Conservation (phyloP, 2,888 invertebrate genomes). For the Hydriomena furcata region DNA sequence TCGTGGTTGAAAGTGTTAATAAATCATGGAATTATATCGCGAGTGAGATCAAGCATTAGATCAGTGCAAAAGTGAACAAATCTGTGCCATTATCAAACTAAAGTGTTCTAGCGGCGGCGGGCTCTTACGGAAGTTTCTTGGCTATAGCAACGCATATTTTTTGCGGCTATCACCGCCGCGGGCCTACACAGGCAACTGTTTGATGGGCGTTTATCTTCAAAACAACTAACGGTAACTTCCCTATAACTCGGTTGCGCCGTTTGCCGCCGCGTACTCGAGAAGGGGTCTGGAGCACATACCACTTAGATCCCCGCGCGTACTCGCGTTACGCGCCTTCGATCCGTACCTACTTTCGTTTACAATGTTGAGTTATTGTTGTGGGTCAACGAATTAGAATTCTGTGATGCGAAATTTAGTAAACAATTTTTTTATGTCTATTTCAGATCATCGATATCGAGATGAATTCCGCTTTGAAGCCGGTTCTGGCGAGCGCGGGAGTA, state of each 20-base stretch:
- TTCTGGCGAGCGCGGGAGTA: constrained; percentile 78
- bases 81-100: constrained; percentile 52
- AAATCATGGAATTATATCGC: constrained; percentile 67
- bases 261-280: constrained; percentile 49
- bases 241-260: constrained; percentile 46
- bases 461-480: constrained; percentile 86
- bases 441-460: constrained; percentile 61
- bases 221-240: constrained; percentile 67
- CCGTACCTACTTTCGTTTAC: constrained; percentile 52
- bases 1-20: constrained; percentile 60
- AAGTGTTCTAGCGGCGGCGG: constrained; percentile 60
- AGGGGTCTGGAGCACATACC: constrained; percentile 54
- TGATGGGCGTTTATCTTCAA: constrained; percentile 64
- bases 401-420: constrained; percentile 64
- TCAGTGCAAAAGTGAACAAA: constrained; percentile 48
- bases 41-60: constrained; percentile 60
- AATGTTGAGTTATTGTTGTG: constrained; percentile 78
- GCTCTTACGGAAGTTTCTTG: constrained; percentile 78
- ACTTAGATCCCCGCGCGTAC: constrained; percentile 60
- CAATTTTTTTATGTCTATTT: constrained; percentile 63
- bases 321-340: constrained; percentile 69
- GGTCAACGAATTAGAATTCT: constrained; percentile 72
- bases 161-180: constrained; percentile 70
- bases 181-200: constrained; percentile 56
- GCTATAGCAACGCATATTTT: constrained; percentile 80